Base-by-base conservation (phyloP, 2,888 invertebrate species). In the Portevinia maculata region DNA sequence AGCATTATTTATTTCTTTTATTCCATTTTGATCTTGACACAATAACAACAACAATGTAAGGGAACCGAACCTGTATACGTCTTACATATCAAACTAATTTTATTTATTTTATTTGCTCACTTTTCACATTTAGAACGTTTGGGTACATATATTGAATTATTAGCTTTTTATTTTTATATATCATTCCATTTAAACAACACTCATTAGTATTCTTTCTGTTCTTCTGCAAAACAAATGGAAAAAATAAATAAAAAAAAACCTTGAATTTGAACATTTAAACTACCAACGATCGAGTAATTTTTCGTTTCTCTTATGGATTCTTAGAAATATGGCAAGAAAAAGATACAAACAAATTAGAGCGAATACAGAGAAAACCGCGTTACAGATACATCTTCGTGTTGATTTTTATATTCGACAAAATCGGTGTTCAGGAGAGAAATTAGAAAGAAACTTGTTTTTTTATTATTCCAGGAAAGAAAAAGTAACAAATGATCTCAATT, bases 161-260 rank as follows among this genome's bases (percentile, higher is more conserved):
- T 48, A 60, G 57, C 39, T 53, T 50, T 44, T 59, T 48, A 32
- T 60, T 69, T 13, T 67, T 39, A 13, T 32, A 52, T 48, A 37
- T 21, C 19, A 30, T 57, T 34, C 28, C 55, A 37, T 53, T 30
- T 32, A 48, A 50, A 75, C 21, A 17, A 76, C 64, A 59, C 53
- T 60, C 75, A 71, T 81, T 75, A 55, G 70, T 65, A 81, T 81
- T 75, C 70, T 44, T 39, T 34, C 53, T 65, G 52, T 69, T 71
- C 39, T 60, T 70, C 59, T 75, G 50, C 48, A 64, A 74, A 67
- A 64, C 17, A 57, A 48, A 50, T 39, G 67, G 32, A 24, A 37
- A 46, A 59, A 37, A 30, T 19, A 50, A 41, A 32, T 0, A 53
- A 44, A 62, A 17, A 6, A 44, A 57, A 62, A 44, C 71, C 60